Percentiles rank a stretch among this genome's conserved stretches.
Evolutionary conservation across 2,113 vertebrate genomes (phyloP).

Genomic region (Xyliphius kryptos): DNA sequence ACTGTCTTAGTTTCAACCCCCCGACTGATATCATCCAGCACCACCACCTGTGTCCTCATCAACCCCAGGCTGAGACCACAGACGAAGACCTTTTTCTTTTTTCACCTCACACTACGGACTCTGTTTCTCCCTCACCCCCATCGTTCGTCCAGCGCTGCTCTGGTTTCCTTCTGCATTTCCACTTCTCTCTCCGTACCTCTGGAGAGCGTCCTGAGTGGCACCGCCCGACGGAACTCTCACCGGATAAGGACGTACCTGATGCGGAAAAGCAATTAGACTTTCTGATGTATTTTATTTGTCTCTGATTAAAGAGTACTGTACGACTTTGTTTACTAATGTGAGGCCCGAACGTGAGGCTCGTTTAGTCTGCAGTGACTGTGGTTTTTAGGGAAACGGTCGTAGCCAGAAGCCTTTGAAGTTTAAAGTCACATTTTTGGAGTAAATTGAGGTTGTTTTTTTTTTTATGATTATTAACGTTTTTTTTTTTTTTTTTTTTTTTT

Average conservation of each 20-base stretch:
- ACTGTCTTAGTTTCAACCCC: slow-evolving; percentile 75
- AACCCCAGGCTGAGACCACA: slow-evolving; percentile 53
- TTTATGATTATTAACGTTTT: slow-evolving; percentile 51
- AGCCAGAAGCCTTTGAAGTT: slow-evolving; percentile 66
- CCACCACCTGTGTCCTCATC: slow-evolving; percentile 55
- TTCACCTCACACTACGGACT: not conserved
- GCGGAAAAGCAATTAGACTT: slow-evolving; percentile 47
- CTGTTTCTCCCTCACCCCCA: too few relatives aligned
- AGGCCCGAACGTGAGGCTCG: slow-evolving; percentile 48
- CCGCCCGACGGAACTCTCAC: slow-evolving; percentile 35
- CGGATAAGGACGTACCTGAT: slow-evolving; percentile 46
- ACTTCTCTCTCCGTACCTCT: slow-evolving; percentile 10
- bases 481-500: slow-evolving; percentile 33
- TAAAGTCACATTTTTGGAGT: slow-evolving; percentile 49
- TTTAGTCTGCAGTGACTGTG: slow-evolving; percentile 65
- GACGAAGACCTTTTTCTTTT: slow-evolving; percentile 40
- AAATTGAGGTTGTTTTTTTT: too few relatives aligned
- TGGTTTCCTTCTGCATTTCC: slow-evolving; percentile 25
- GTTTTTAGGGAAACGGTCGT: slow-evolving; percentile 66
- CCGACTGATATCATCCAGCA: slow-evolving; percentile 65
- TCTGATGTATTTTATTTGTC: slow-evolving; percentile 56
- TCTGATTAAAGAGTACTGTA: slow-evolving; percentile 59
- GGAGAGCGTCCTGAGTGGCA: slow-evolving; percentile 27
- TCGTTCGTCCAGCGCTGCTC: slow-evolving; percentile 9
- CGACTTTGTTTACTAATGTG: slow-evolving; percentile 60